phyloP scores from a whole-genome alignment of 2,888 invertebrate genomes.

The Polydrusus cervinus region DNA sequence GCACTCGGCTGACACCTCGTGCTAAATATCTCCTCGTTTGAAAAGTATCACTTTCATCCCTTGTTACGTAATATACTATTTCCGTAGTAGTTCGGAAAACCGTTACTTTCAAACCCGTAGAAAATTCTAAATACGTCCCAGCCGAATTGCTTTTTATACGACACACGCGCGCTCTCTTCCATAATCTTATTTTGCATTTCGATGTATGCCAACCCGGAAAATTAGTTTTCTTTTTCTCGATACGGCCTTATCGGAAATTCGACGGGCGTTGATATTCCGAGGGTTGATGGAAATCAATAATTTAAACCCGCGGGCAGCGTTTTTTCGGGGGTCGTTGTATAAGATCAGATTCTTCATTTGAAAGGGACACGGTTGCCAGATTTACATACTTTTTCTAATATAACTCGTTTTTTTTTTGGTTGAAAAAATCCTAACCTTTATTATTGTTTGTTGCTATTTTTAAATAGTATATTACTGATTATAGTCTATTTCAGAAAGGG shows the following conservation, averaged over 20 bases:
- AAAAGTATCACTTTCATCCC: too few relatives aligned
- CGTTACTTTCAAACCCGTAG: too few relatives aligned
- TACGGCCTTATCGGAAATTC: slow-evolving; percentile 44
- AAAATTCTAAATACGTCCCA: too few relatives aligned
- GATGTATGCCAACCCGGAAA: slow-evolving; percentile 40
- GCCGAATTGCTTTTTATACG: neutral
- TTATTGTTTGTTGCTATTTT: too few relatives aligned
- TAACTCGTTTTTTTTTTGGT: too few relatives aligned
- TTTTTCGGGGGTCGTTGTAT: slow-evolving; percentile 37
- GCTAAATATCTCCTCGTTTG: too few relatives aligned
- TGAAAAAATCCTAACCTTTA: too few relatives aligned
- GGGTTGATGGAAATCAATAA: slow-evolving; percentile 51
- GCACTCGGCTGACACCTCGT: too few relatives aligned
- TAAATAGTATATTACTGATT: too few relatives aligned
- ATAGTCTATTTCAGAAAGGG: too few relatives aligned
- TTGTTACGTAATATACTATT: too few relatives aligned
- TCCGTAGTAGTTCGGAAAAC: too few relatives aligned
- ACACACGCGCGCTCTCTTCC: slow-evolving; percentile 24
- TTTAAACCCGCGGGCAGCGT: slow-evolving; percentile 53
- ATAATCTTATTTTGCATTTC: slow-evolving; percentile 48
- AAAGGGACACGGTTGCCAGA: slow-evolving; percentile 29
- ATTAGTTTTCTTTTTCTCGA: slow-evolving; percentile 49
- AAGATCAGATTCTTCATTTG: slow-evolving; percentile 47
- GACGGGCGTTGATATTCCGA: slow-evolving; percentile 36
- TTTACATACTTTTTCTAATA: neutral